Evolutionary conservation across 1,140 invertebrate genomes (phyloP).

Genomic region (Lepidurus apus): DNA sequence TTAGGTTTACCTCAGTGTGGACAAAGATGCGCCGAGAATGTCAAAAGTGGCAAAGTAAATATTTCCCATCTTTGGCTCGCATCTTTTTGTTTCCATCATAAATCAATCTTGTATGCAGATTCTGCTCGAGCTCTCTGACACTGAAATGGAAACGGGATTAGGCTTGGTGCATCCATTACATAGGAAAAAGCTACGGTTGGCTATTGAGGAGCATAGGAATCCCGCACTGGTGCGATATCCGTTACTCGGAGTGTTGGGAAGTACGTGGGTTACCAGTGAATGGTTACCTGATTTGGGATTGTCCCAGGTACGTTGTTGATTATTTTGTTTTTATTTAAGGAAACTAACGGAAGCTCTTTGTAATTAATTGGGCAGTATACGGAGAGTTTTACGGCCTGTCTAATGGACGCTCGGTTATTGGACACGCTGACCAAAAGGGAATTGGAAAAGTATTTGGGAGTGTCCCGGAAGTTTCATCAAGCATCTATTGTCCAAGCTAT

Average conservation of each 20-base stretch:
- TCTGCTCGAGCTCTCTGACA: slow-evolving; percentile 78
- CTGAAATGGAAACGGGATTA: slow-evolving; percentile 77
- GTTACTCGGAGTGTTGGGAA: slow-evolving; percentile 73
- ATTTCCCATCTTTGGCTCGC: neutral
- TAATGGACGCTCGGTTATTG: slow-evolving; percentile 85
- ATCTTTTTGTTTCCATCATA: neutral
- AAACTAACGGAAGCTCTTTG: neutral
- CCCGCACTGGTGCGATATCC: slow-evolving; percentile 79
- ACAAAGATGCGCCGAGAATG: slow-evolving; percentile 78
- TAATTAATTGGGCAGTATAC: slow-evolving; percentile 57
- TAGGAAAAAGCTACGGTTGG: slow-evolving; percentile 83
- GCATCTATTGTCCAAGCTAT: slow-evolving; percentile 88
- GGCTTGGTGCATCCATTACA: slow-evolving; percentile 86
- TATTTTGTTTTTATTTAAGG: neutral
- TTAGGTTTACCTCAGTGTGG: slow-evolving; percentile 91
- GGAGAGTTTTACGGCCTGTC: slow-evolving; percentile 77
- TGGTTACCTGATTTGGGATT: slow-evolving; percentile 86
- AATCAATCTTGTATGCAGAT: slow-evolving; percentile 53
- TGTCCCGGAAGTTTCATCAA: slow-evolving; percentile 87
- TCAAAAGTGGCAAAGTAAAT: slow-evolving; percentile 85
- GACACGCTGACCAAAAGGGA: slow-evolving; percentile 89
- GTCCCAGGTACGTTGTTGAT: slow-evolving; percentile 54
- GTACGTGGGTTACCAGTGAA: slow-evolving; percentile 85
- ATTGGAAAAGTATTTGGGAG: slow-evolving; percentile 82
- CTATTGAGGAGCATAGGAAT: slow-evolving; percentile 84